Conservation (phyloP, 92 coral and sea anemone genomes). For the Palythoa heliodiscus region DNA sequence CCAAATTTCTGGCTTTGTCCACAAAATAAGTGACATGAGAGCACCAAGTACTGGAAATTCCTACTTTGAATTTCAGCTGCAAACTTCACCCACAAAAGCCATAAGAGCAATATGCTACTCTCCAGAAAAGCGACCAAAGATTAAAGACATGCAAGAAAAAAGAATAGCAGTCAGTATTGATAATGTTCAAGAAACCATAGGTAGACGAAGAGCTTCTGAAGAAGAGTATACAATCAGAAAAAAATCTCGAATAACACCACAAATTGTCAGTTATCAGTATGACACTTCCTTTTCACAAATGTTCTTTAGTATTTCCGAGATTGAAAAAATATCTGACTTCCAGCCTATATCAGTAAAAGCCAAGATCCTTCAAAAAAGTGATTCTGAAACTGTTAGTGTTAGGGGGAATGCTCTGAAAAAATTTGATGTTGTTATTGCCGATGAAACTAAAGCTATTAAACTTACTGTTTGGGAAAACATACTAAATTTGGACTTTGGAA, state of each 20-base stretch:
- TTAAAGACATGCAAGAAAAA: conserved; percentile 31
- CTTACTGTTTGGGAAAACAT: conserved; percentile 41
- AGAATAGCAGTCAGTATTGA: conserved; percentile 35
- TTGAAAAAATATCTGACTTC: conserved; percentile 36
- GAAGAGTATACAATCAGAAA: conserved; percentile 43
- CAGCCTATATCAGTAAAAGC: conserved; percentile 22
- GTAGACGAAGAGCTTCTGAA: conserved; percentile 37
- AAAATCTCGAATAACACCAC: conserved; percentile 41
- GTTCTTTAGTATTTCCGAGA: conserved; percentile 20
- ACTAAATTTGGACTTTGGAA: conserved; percentile 16
- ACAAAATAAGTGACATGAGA: conserved; percentile 38
- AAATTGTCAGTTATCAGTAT: conserved; percentile 17
- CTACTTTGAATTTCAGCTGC: conserved; percentile 44
- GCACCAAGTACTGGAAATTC: conserved; percentile 22
- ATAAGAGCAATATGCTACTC: conserved; percentile 43
- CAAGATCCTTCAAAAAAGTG: conserved; percentile 28
- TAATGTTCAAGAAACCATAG: conserved; percentile 33
- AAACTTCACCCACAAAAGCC: conserved; percentile 43
- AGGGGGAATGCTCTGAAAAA: conserved; percentile 38
- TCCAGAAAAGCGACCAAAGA: conserved; percentile 28
- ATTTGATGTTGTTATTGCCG: conserved; percentile 25
- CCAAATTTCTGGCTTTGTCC: conserved; percentile 41
- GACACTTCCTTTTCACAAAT: conserved; percentile 26
- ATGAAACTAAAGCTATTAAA: conserved; percentile 18
- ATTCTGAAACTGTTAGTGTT: conserved; percentile 13